phyloP scores from a whole-genome alignment of 2,113 vertebrate species.

The Centropus unirufus region DNA sequence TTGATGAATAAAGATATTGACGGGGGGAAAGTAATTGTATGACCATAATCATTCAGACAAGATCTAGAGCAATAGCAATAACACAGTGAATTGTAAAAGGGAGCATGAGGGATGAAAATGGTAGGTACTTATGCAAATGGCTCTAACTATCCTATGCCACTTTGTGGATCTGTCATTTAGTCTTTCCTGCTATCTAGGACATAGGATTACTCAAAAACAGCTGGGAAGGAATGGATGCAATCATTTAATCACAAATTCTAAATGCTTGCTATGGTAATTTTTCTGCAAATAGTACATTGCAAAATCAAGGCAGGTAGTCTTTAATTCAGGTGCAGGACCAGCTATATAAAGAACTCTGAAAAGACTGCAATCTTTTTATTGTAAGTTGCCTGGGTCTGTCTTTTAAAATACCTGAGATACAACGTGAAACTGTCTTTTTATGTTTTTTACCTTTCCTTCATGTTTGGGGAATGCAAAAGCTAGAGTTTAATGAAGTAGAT shows the following conservation, averaged over 20 bases:
- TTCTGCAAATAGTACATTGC: neutral
- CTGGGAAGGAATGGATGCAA: neutral
- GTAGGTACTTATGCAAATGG: conserved; percentile 46
- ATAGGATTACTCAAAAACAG: conserved; percentile 54
- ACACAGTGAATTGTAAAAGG: neutral
- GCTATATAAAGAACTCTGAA: neutral
- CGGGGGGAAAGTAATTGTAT: conserved; percentile 44
- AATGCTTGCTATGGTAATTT: conserved; percentile 32
- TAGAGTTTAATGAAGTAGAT: conserved; percentile 30
- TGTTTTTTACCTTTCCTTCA: neutral
- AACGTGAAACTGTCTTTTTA: neutral
- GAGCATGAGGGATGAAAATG: conserved; percentile 7
- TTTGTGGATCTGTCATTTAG: conserved; percentile 26
- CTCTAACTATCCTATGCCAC: conserved; percentile 16
- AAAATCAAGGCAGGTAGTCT: conserved; percentile 9
- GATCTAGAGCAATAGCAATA: conserved; percentile 31
- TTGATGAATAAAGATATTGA: conserved; percentile 70
- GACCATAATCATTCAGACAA: conserved; percentile 37
- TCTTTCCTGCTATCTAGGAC: conserved; percentile 17
- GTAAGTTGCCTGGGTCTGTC: neutral
- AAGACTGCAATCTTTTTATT: neutral
- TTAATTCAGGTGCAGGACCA: neutral
- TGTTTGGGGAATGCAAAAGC: conserved; percentile 15
- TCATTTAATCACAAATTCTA: conserved; percentile 20
- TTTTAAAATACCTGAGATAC: neutral